Conservation (phyloP, 2,888 invertebrate genomes). For the Xanthostigma xanthostigma region DNA sequence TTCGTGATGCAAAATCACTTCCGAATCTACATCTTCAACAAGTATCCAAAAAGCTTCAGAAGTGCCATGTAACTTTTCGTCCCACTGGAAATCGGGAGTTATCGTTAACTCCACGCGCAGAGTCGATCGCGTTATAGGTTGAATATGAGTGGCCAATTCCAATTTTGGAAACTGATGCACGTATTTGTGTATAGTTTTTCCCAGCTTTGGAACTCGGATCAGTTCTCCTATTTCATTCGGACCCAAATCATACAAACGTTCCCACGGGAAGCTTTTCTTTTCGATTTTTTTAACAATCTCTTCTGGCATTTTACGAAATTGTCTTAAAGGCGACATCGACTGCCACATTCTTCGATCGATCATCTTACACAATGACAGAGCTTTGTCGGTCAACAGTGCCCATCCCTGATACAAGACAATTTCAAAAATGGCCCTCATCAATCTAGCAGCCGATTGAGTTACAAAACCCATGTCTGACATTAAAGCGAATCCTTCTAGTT, state of each 20-base stretch:
- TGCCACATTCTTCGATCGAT: slow-evolving; percentile 99
- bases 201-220: slow-evolving; percentile 77
- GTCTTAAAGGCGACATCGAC: slow-evolving; percentile 94
- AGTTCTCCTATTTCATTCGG: slow-evolving; percentile 96
- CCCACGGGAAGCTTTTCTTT: slow-evolving; percentile 93
- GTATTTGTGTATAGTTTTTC: slow-evolving; percentile 90
- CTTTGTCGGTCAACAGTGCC: slow-evolving; percentile 96
- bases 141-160: slow-evolving; percentile 91
- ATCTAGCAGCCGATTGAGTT: slow-evolving; percentile 88
- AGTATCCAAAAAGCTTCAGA: slow-evolving; percentile 82
- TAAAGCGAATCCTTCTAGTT: slow-evolving; percentile 93
- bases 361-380: slow-evolving; percentile 94
- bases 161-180: slow-evolving; percentile 95
- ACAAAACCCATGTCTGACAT: slow-evolving; percentile 99
- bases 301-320: slow-evolving; percentile 94
- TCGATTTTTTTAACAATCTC: slow-evolving; percentile 95
- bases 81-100: slow-evolving; percentile 99
- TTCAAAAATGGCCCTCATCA: slow-evolving; percentile 94
- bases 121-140: slow-evolving; percentile 90
- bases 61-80: slow-evolving; percentile 76
- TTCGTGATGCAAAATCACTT: slow-evolving; percentile 88
- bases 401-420: slow-evolving; percentile 84
- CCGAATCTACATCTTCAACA: slow-evolving; percentile 77
- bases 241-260: slow-evolving; percentile 86
- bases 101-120: slow-evolving; percentile 91